These are phyloP conservation scores for Temnothorax unifasciatus DNA, from an alignment of 2,888 invertebrate genomes.

Conservation along the genomic window DNA sequence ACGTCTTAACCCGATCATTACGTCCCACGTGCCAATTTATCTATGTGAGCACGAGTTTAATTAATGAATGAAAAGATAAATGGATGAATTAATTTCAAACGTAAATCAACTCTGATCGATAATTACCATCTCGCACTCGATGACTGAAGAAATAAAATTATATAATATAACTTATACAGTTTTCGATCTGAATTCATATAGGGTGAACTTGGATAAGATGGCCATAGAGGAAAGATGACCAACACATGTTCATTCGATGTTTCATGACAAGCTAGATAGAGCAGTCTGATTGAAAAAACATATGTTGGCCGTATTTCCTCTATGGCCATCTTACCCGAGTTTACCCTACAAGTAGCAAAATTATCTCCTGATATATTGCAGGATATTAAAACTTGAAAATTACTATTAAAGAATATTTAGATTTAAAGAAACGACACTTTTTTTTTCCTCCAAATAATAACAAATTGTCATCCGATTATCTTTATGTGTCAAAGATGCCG, in stretches of 20 bases:
- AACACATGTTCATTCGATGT: too few relatives aligned
- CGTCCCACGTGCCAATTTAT: neutral
- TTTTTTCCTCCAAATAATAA: neutral
- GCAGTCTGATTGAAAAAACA: too few relatives aligned
- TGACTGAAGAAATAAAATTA: neutral
- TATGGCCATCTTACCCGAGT: too few relatives aligned
- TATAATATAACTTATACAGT: neutral
- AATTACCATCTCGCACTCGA: neutral
- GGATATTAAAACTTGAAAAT: neutral
- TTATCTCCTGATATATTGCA: neutral
- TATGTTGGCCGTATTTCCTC: too few relatives aligned
- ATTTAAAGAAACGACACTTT: neutral
- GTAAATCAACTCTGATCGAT: neutral
- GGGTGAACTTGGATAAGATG: too few relatives aligned
- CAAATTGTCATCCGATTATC: neutral
- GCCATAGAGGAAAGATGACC: too few relatives aligned
- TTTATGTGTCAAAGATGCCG: neutral
- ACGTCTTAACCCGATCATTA: neutral
- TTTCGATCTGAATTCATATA: neutral
- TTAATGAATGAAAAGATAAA: conserved; percentile 13
- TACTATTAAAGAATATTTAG: neutral
- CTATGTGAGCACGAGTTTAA: neutral
- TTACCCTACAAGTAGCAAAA: neutral
- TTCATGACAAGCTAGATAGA: too few relatives aligned
- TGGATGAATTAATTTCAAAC: neutral